phyloP scores from a whole-genome alignment of 2,797 vertebrate genomes.

The Rhynchonycteris naso region DNA sequence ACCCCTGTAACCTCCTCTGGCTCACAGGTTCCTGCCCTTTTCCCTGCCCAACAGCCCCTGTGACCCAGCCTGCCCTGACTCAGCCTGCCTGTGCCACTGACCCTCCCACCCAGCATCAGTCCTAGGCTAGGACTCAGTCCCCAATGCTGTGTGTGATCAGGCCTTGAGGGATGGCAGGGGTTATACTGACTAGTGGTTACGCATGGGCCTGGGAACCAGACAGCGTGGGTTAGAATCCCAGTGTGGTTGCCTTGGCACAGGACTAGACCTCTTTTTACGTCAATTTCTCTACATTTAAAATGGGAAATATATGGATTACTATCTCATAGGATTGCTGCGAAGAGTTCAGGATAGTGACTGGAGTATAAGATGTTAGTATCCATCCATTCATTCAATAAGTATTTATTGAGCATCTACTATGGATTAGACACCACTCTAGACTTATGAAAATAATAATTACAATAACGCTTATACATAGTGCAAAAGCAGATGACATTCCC shows the following conservation, averaged over 20 bases:
- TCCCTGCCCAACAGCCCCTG: not conserved
- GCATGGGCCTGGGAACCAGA: not conserved
- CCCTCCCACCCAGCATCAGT: too few species aligned
- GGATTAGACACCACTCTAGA: not conserved
- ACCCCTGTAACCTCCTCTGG: not conserved
- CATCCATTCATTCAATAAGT: not conserved
- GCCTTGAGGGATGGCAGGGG: not conserved
- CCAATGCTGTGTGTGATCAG: not conserved
- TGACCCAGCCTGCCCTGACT: not conserved
- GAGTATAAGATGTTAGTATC: fast-evolving
- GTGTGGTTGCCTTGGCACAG: not conserved
- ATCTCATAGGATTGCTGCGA: too few species aligned
- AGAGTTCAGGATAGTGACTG: not conserved
- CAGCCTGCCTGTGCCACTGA: not conserved
- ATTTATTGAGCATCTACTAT: not conserved
- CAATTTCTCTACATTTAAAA: not conserved
- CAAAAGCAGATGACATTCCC: not conserved
- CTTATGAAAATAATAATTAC: not conserved
- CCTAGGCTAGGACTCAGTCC: not conserved
- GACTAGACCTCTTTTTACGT: not conserved
- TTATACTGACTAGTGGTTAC: not conserved
- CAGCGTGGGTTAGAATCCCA: not conserved
- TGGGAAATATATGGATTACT: not conserved
- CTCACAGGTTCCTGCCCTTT: not conserved
- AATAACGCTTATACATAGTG: not conserved